Conservation (phyloP, 1,140 invertebrate genomes). For the Eriocheir sinensis region DNA sequence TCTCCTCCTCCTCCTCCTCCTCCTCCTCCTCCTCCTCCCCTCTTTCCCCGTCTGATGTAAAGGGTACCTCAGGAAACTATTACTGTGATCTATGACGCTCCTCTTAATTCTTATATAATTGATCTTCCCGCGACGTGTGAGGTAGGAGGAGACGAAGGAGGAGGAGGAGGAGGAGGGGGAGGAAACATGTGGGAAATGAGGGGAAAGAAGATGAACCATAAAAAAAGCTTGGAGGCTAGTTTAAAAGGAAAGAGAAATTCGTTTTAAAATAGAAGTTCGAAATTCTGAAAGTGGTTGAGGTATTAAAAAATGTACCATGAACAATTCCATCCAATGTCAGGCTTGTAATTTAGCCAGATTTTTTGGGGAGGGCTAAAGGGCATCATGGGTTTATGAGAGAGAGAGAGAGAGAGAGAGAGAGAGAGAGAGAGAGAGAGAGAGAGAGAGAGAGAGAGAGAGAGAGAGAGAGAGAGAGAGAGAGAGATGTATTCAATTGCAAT, state of each 20-base stretch:
- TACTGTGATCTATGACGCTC: not conserved
- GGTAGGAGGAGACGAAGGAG: not conserved
- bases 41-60: not conserved
- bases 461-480: not conserved
- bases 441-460: slow-evolving; percentile 27
- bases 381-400: too few relatives aligned
- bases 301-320: not conserved
- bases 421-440: not conserved
- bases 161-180: not conserved
- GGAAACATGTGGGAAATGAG: too few relatives aligned
- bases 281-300: not conserved
- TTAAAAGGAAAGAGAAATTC: not conserved
- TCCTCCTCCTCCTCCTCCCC: not conserved
- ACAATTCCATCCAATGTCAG: not conserved
- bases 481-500: too few relatives aligned
- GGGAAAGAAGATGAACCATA: not conserved
- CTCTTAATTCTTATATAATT: slow-evolving; percentile 27
- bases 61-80: slow-evolving; percentile 15
- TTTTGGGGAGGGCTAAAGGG: too few relatives aligned
- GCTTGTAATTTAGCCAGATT: not conserved
- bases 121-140: slow-evolving; percentile 15
- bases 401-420: slow-evolving; percentile 19
- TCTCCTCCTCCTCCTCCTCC: not conserved
- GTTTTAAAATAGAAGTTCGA: too few relatives aligned
- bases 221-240: not conserved